Conservation (phyloP, 1,140 invertebrate species). For the Platorchestia sp. region DNA sequence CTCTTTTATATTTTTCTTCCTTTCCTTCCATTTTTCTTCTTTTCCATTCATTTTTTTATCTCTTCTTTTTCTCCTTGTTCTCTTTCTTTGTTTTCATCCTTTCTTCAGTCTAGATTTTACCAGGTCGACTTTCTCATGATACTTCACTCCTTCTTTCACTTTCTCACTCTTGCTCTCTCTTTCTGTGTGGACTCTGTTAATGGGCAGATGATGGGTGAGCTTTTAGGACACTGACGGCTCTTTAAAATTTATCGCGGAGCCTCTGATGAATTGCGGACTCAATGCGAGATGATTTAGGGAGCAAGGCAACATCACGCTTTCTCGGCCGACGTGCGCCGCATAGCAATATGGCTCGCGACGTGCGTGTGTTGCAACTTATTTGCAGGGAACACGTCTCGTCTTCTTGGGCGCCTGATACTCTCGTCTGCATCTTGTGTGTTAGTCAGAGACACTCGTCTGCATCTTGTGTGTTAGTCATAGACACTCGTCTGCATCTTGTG, state of each 20-base stretch:
- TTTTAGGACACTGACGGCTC: slow-evolving; percentile 28
- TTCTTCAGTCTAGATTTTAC: too few relatives aligned
- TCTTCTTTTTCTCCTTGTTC: neutral
- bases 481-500: neutral
- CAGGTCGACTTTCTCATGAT: neutral
- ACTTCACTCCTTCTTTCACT: neutral
- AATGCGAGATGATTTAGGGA: slow-evolving; percentile 19
- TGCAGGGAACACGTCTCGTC: too few relatives aligned
- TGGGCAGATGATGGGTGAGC: slow-evolving; percentile 46
- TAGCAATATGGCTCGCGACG: neutral
- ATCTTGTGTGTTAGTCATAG: neutral
- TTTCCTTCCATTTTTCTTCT: neutral
- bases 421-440: neutral
- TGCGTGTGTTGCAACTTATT: too few relatives aligned
- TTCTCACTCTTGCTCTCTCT: neutral
- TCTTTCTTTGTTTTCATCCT: too few relatives aligned
- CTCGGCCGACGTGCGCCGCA: neutral
- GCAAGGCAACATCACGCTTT: neutral
- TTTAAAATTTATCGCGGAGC: slow-evolving; percentile 12
- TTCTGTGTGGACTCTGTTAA: neutral
- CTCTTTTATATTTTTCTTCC: neutral
- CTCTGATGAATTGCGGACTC: slow-evolving; percentile 43
- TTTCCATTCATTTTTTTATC: neutral
- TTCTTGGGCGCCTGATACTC: too few relatives aligned
- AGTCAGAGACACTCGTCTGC: neutral